phyloP scores from a whole-genome alignment of 2,113 vertebrate genomes.

The Thunnus maccoyii region DNA sequence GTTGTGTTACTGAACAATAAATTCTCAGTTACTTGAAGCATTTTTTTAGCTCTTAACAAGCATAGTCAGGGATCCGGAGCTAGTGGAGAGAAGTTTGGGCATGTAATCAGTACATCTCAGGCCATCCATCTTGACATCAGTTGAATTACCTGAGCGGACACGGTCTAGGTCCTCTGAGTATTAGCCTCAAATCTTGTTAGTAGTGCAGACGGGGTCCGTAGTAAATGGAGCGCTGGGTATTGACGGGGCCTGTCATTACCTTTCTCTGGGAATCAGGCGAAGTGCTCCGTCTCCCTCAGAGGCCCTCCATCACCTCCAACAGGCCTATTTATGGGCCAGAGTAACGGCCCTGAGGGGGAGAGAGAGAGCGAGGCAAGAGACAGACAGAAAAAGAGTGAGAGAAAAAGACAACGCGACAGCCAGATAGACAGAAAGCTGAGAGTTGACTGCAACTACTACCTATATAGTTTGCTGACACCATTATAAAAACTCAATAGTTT shows the following conservation, averaged over 20 bases:
- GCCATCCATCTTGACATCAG: conserved; percentile 73
- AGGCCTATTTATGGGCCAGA: conserved; percentile 71
- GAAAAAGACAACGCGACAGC: conserved; percentile 48
- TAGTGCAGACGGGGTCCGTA: conserved; percentile 50
- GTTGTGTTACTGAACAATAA: conserved; percentile 7
- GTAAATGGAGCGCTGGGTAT: conserved; percentile 77
- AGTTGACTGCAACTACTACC: conserved; percentile 9
- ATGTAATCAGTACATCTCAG: conserved; percentile 65
- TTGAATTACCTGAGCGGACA: conserved; percentile 72
- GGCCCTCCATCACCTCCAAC: conserved; percentile 75
- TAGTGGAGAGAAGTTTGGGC: conserved; percentile 50
- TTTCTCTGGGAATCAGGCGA: conserved; percentile 77
- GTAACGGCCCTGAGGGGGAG: conserved; percentile 50
- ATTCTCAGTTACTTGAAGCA: conserved; percentile 10
- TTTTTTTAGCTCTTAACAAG: conserved; percentile 53
- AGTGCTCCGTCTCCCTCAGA: conserved; percentile 70
- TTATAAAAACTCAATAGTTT: conserved; percentile 19
- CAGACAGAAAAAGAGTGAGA: conserved; percentile 12
- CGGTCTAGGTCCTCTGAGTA: conserved; percentile 47
- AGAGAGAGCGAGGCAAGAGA: not conserved
- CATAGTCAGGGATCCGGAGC: conserved; percentile 25
- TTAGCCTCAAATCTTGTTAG: conserved; percentile 77
- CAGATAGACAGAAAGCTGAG: conserved; percentile 21
- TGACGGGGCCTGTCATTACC: conserved; percentile 80
- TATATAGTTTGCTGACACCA: conserved; percentile 36